Conservation (phyloP, 2,888 invertebrate genomes). For the Lamproptera curius region DNA sequence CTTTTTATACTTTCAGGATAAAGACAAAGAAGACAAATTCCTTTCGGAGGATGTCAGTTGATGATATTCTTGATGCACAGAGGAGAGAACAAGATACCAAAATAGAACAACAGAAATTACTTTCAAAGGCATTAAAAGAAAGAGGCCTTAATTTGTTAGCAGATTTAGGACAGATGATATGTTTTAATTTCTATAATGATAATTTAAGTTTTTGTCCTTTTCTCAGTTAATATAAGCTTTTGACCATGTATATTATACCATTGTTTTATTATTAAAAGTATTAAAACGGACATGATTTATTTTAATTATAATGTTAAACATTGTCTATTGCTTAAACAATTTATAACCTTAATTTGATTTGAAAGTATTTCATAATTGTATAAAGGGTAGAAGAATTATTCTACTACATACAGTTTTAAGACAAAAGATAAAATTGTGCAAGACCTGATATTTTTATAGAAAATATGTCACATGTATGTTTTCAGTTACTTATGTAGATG, state of each 20-base stretch:
- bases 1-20: slow-evolving; percentile 90
- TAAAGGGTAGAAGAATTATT: too few species aligned
- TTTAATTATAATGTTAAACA: too few species aligned
- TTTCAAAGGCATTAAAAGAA: slow-evolving; percentile 93
- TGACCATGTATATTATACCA: not conserved
- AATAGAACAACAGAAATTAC: slow-evolving; percentile 90
- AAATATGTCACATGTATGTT: too few species aligned
- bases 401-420: too few species aligned
- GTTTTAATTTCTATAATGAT: slow-evolving; percentile 73
- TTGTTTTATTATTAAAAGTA: too few species aligned
- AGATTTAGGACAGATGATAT: slow-evolving; percentile 92
- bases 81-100: slow-evolving; percentile 93
- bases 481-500: too few species aligned
- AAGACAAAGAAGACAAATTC: slow-evolving; percentile 91
- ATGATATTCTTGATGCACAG: slow-evolving; percentile 97
- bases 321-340: too few species aligned
- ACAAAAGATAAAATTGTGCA: too few species aligned
- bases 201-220: slow-evolving; percentile 10
- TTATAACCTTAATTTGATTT: too few species aligned
- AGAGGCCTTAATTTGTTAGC: slow-evolving; percentile 89
- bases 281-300: too few species aligned
- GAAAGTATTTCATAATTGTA: too few species aligned
- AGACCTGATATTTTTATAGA: too few species aligned
- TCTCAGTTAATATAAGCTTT: not conserved
- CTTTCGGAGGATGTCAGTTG: slow-evolving; percentile 93